These are phyloP conservation scores for Drosophila nikananu DNA, from an alignment of 1,140 invertebrate species.

Conservation along the genomic window DNA sequence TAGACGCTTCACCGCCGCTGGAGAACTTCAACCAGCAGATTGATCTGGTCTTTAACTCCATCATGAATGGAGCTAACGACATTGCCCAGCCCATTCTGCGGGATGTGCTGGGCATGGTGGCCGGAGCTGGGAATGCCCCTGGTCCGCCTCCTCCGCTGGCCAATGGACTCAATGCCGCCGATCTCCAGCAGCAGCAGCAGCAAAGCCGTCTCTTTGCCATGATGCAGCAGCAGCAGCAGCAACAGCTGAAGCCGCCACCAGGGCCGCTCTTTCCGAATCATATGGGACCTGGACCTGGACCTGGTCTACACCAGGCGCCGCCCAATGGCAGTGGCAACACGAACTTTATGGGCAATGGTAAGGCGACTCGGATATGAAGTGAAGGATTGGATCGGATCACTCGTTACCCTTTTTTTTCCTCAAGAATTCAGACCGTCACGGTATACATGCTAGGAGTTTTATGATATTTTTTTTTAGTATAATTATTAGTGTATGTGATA, in stretches of 20 bases:
- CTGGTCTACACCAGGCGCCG: slow-evolving; percentile 38
- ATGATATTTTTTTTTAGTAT: slow-evolving; percentile 7
- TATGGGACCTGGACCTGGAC: slow-evolving; percentile 21
- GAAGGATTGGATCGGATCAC: slow-evolving; percentile 1
- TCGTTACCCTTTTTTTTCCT: background rate
- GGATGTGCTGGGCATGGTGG: slow-evolving; percentile 79
- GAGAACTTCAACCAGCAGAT: slow-evolving; percentile 85
- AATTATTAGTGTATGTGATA: slow-evolving; percentile 9
- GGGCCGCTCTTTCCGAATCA: slow-evolving; percentile 61
- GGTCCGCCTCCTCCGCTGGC: slow-evolving; percentile 40
- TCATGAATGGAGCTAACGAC: slow-evolving; percentile 83
- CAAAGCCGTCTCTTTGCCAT: slow-evolving; percentile 72
- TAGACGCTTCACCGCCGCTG: slow-evolving; percentile 70
- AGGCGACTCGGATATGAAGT: slow-evolving; percentile 28
- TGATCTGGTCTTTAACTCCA: slow-evolving; percentile 82
- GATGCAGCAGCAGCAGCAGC: slow-evolving; percentile 69
- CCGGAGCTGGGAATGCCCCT: slow-evolving; percentile 25
- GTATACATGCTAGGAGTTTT: background rate
- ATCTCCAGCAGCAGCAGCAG: slow-evolving; percentile 61
- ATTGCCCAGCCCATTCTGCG: slow-evolving; percentile 79
- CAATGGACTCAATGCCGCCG: slow-evolving; percentile 63
- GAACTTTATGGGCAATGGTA: slow-evolving; percentile 71
- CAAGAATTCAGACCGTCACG: background rate
- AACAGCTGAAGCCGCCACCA: slow-evolving; percentile 43
- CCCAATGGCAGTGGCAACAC: slow-evolving; percentile 49